phyloP scores from a whole-genome alignment of 2,888 invertebrate species.

The Dolichomitus sp. region DNA sequence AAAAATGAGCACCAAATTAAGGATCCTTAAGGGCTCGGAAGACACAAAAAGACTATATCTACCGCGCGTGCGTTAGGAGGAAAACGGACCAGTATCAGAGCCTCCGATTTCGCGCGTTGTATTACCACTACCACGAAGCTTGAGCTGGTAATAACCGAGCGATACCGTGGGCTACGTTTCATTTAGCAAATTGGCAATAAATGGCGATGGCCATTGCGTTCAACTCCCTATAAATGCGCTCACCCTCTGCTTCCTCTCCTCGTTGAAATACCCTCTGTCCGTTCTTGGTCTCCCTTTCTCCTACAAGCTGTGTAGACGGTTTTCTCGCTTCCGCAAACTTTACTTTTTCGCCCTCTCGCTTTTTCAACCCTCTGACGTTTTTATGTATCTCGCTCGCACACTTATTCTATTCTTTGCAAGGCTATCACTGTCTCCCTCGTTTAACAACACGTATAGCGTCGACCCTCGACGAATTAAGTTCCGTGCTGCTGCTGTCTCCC shows the following conservation, averaged over 20 bases:
- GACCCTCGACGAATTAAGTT: constrained; percentile 83
- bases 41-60: constrained; percentile 36
- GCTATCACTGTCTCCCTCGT: constrained; percentile 43
- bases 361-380: constrained; percentile 3
- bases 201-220: constrained; percentile 82
- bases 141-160: constrained; percentile 78
- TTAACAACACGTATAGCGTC: constrained; percentile 66
- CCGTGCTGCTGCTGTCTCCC: constrained; percentile 61
- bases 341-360: constrained; percentile 6
- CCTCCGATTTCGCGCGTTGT: constrained; percentile 31
- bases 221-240: constrained; percentile 76
- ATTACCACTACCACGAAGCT: constrained; percentile 41
- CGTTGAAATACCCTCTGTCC: constrained; percentile 40
- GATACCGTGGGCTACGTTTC: constrained; percentile 83
- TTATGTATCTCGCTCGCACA: constrained; percentile 18
- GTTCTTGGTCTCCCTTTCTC: constrained; percentile 36
- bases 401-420: background rate
- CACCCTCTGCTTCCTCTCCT: constrained; percentile 27
- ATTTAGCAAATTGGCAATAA: constrained; percentile 86
- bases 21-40: constrained; percentile 46
- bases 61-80: constrained; percentile 6
- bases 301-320: background rate
- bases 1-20: constrained; percentile 64
- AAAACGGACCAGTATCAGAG: constrained; percentile 29
- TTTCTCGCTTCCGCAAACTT: constrained; percentile 10